Evolutionary conservation across 2,797 vertebrate species (phyloP), one percentile per base, ranked within the genome.

Genomic region (Ispidina lecontei): DNA sequence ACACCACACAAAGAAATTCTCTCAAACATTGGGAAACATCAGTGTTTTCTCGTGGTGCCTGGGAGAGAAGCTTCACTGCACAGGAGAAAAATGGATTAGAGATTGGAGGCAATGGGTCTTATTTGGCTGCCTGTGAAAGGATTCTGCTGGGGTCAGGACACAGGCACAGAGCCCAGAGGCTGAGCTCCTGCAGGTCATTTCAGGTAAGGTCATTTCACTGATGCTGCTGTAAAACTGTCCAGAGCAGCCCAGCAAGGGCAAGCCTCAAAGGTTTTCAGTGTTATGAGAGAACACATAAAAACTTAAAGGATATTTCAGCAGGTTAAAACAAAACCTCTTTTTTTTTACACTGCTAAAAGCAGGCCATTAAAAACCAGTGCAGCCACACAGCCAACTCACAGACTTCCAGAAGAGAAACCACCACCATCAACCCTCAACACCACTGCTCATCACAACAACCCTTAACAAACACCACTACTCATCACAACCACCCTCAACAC

Each of bases 251-350:
- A 9, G n/a, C 1, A 80, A 92, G 87, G 75, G 77, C 87, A 82
- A 20, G 46, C 15, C 90, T 75, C 86, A 29, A 47, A 76, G 65
- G 54, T 18, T 94, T 91, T 70, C 73, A 89, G 55, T 31, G 55
- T 60, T 58, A 86, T 20, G 64, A 71, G 54, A 47, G 74, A 89
- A 83, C 59, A 73, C 79, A 75, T 14, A 7, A 52, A 78, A 55
- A 75, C 23, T 43, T 80, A 9, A 64, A 89, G 26, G 77, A 59
- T 5, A 78, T 93, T 94, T 78, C 67, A 90, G 69, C 10, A 90
- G 89, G 93, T 91, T 90, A 94, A 94, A 93, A 63, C 11, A 23
- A 80, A 96, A 95, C 72, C 74, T 74, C 70, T 83, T 80, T 89
- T 37, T 37, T 87, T 89, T 72, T 55, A 73, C 0, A 2, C 59